Evolutionary conservation across 2,888 invertebrate genomes (phyloP), one percentile per base, ranked within the genome.

Genomic region (Eupithecia dodoneata): DNA sequence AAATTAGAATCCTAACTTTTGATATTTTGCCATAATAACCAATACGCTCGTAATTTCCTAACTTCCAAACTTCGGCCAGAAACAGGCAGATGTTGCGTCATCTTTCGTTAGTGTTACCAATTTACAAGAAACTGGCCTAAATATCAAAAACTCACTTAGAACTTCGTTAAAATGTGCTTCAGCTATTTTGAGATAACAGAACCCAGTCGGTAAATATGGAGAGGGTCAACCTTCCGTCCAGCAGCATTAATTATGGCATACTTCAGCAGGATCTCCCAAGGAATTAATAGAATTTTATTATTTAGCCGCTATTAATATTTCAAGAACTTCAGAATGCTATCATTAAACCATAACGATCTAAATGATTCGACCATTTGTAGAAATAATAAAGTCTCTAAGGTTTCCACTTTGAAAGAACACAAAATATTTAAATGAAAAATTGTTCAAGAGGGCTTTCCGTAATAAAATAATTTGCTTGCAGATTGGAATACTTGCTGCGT

Each of bases 401-500:
- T 63, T 63, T 63, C 2, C 63, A 67, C 41, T 67, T 44, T n/a
- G n/a, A 67, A 44, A 44, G 44, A 42, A 67, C 67, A 67, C 41
- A 15, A 67, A 44, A 44, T 67, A 67, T 44, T 44, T 67, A 67
- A 44, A n/a, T 67, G 42, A 67, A 63, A 30, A 63, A 63, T 41
- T 52, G 41, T 71, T 71, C 2, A 45, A 45, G 47, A 44, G 72
- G 13, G 63, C 44, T 69, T 44, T 66, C 9, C 47, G 47, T 47
- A 74, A 66, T 71, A 65, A 65, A 49, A 74, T 63, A 72, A 73
- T 72, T 74, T 81, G 73, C 82, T 84, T 82, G 79, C 85, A 87
- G 83, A 87, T 91, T 97, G 87, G 97, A 97, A 88, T 97, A 96
- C 90, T 95, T 96, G 79, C 93, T 97, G 82, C 95, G 98, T 84